phyloP scores from a whole-genome alignment of 2,888 invertebrate genomes.

The Timema cristinae region DNA sequence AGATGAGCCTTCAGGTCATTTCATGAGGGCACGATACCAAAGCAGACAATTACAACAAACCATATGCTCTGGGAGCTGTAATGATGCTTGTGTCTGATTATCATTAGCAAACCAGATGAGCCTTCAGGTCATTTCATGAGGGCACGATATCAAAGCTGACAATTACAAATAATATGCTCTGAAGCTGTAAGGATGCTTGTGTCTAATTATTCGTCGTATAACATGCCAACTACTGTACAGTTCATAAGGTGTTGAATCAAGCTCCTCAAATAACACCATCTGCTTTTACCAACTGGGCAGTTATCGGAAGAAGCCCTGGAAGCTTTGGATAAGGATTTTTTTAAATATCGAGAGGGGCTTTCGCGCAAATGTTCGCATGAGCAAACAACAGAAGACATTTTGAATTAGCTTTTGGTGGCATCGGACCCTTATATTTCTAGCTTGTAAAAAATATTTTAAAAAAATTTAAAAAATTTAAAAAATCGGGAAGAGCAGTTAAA shows the following conservation, averaged over 20 bases:
- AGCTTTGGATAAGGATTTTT: neutral
- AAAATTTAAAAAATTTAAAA: no score
- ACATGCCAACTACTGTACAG: slow-evolving; percentile 8
- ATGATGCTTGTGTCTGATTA: neutral
- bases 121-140: neutral
- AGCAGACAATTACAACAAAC: neutral
- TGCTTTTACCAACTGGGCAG: neutral
- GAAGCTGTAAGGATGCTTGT: neutral
- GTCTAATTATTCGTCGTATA: neutral
- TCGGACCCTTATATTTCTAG: slow-evolving; percentile 6
- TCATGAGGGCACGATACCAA: neutral
- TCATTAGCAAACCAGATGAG: no score
- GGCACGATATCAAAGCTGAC: neutral
- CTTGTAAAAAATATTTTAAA: no score
- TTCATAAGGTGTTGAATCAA: slow-evolving; percentile 13
- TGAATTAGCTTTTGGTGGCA: neutral
- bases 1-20: neutral
- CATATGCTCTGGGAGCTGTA: neutral
- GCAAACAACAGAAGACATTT: neutral
- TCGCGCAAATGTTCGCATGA: neutral
- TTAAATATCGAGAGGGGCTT: neutral
- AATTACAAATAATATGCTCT: neutral
- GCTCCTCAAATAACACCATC: neutral
- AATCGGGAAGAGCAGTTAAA: no score
- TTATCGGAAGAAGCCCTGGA: slow-evolving; percentile 10